Base-by-base conservation (phyloP, 2,888 invertebrate genomes). In the Meta bourneti region DNA sequence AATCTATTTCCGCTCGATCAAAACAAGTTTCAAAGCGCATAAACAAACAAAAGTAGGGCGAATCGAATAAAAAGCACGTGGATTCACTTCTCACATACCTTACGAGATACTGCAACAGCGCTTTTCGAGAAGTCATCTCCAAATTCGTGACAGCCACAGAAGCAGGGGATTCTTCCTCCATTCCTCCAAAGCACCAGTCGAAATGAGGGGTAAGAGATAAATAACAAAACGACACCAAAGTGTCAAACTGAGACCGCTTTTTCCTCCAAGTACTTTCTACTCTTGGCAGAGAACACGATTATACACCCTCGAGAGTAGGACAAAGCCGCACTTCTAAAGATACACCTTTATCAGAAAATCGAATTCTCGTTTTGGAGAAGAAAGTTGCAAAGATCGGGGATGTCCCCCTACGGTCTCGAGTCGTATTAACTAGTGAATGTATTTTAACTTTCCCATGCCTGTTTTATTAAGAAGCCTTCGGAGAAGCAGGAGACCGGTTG, bases 41-140 rank as follows among this genome's bases (percentile, higher is more conserved):
- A 34, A 34, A 34, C 34, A 34, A 34, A 34, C 34, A 34, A 34
- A 34, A 34, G 34, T 34, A 2, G 34, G 4, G n/a, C n/a, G 34
- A 34, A 34, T 34, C 4, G 34, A 34, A 34, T 34, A 34, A 34
- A n/a, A 34, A 34, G 34, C 34, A 34, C 34, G 34, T 34, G 34
- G 34, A 34, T 34, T 34, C 34, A 34, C 34, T 34, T 34, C 34
- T 34, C 34, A 34, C 34, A 95, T 96, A 96, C 96, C 96, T 96
- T 94, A 96, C 96, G 94, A 96, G 95, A 95, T 96, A 96, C 93
- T 96, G 94, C 87, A 96, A 95, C 92, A 96, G 94, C 93, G 96
- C 96, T 93, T 96, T 96, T 54, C 96, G 96, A 79, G 96, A 96
- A 13, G 82, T 80, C 86, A 90, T 86, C 20, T 92, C 90, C 19